Evolutionary conservation across 2,888 invertebrate genomes (phyloP).

Genomic region (Ctenicera cuprea): DNA sequence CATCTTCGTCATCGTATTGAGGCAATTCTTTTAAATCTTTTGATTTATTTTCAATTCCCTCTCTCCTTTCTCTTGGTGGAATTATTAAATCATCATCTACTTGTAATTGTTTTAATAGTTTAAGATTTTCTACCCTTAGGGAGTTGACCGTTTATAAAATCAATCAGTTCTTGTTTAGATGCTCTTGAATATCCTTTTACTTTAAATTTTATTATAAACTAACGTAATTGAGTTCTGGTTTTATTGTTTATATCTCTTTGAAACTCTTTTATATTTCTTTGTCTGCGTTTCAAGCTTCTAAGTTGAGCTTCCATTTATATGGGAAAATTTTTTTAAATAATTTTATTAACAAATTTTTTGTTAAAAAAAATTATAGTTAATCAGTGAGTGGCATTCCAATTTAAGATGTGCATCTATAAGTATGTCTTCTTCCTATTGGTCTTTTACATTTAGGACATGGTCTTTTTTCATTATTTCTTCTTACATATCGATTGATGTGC

Average conservation of each 20-base stretch:
- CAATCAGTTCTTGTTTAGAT: too few relatives aligned
- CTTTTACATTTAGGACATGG: too few relatives aligned
- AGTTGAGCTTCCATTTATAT: too few relatives aligned
- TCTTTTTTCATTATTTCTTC: neutral
- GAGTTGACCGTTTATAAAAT: neutral
- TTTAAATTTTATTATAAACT: neutral
- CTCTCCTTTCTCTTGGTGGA: too few relatives aligned
- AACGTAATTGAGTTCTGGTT: too few relatives aligned
- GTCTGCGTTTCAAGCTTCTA: conserved; percentile 1
- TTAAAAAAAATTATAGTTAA: too few relatives aligned
- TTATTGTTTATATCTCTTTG: too few relatives aligned
- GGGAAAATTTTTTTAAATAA: neutral
- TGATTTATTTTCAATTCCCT: too few relatives aligned
- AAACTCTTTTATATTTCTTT: neutral
- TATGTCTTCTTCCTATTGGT: neutral
- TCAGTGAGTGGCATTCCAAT: too few relatives aligned
- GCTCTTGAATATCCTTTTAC: too few relatives aligned
- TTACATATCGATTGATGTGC: neutral
- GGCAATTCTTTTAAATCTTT: neutral
- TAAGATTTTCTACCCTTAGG: conserved; percentile 4
- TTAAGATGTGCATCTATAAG: neutral
- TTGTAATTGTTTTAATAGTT: neutral
- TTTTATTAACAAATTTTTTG: neutral
- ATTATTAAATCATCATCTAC: too few relatives aligned
- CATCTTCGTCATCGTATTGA: conserved; percentile 4